Evolutionary conservation across 2,888 invertebrate genomes (phyloP), one percentile per base, ranked within the genome.

Genomic region (Chromoteleia sp.): DNA sequence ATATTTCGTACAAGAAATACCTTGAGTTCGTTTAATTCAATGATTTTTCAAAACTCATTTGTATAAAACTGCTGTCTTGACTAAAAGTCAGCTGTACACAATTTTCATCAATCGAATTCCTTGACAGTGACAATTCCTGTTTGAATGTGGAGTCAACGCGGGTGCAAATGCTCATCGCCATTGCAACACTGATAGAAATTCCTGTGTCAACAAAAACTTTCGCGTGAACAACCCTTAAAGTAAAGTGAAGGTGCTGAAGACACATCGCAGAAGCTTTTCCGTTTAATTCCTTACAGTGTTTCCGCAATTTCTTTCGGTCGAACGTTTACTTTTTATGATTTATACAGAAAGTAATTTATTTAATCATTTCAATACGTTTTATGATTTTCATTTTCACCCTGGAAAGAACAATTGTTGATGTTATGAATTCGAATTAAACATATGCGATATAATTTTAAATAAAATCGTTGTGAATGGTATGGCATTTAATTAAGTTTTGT

Each of bases 101-200:
- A 45, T 43, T 68, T 68, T 33, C 43, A 56, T 56, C 68, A 19
- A 68, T 56, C 19, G 56, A 68, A 43, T 56, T 68, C 33, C 56
- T 29, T 43, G 19, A 21, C 19, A 45, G 45, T 1, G 36, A 48
- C 19, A 45, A 56, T 54, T 68, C 33, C 43, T 43, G 41, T 43
- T 25, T 29, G 29, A 43, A 4, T n/a, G 14, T n/a, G 10, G 25
- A 36, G 48, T 25, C 29, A 10, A 56, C 19, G 56, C 19, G 33
- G 36, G 8, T 12, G 45, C 36, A 36, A 56, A 30, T 12, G 48
- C 58, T 58, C 48, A 70, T 48, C 36, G 33, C 36, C 36, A 58
- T 58, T 70, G 58, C 56, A 58, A 58, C 70, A 39, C 56, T 70
- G 58, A 70, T 58, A 70, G 56, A 70, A 70, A 70, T 70, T 70